Percentiles rank a stretch among this genome's conserved stretches.
phyloP scores from a whole-genome alignment of 2,797 vertebrate species.

The Mus caroli region DNA sequence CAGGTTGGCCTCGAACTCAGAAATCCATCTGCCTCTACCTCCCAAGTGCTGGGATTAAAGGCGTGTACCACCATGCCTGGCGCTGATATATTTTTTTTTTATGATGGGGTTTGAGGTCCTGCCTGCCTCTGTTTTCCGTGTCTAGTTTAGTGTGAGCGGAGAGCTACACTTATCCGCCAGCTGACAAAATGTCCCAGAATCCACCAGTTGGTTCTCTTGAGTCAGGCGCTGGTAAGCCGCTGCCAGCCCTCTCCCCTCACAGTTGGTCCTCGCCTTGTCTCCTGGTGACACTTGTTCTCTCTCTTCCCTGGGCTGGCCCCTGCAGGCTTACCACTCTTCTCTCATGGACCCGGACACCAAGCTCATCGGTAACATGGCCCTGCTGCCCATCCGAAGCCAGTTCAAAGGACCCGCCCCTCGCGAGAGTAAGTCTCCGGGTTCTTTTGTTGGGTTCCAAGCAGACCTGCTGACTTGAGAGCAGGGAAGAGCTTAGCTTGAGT shows the following conservation, averaged over 20 bases:
- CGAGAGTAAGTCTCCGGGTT: slow-evolving; percentile 91
- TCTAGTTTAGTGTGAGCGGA: slow-evolving; percentile 25
- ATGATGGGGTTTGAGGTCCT: not conserved
- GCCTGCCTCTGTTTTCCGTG: slow-evolving; percentile 14
- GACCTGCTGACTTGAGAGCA: not conserved
- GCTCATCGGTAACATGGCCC: slow-evolving; percentile 97
- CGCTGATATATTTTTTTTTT: no score
- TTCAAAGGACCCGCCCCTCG: slow-evolving; percentile 97
- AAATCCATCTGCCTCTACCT: no score
- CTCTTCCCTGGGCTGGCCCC: not conserved
- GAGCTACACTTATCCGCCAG: not conserved
- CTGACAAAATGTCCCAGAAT: slow-evolving; percentile 20
- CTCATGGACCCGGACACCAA: slow-evolving; percentile 94
- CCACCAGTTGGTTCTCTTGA: not conserved
- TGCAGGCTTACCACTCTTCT: slow-evolving; percentile 97
- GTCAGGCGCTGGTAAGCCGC: not conserved
- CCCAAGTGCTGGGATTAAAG: no score
- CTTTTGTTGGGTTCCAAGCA: not conserved
- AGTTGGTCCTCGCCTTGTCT: not conserved
- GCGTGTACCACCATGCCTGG: no score
- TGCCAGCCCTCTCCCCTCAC: not conserved
- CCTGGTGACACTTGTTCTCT: not conserved
- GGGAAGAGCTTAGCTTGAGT: not conserved
- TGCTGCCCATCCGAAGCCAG: slow-evolving; percentile 96
- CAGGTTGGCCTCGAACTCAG: no score